Percentiles rank a stretch among this genome's conserved stretches.
Conservation (phyloP, 2,797 vertebrate genomes). For the Fistularia tabacaria region DNA sequence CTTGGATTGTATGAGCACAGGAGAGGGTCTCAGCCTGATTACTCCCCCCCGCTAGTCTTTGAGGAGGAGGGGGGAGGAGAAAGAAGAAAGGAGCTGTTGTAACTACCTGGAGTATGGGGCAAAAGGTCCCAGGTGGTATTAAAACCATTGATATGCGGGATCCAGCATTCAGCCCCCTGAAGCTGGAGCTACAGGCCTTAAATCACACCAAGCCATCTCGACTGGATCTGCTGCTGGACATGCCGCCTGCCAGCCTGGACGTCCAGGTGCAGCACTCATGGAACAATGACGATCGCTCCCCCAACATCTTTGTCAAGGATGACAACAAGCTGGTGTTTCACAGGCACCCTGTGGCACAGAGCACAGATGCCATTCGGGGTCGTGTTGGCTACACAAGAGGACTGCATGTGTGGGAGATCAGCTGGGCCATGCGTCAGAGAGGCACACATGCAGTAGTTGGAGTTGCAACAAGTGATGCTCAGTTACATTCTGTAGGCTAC, state of each 20-base stretch:
- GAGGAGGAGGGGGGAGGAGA: slow-evolving; percentile 44
- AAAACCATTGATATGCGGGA: slow-evolving; percentile 98
- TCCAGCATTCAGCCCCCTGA: slow-evolving; percentile 87
- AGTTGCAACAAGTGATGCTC: slow-evolving; percentile 88
- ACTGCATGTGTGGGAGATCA: slow-evolving; percentile 98
- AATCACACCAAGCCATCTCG: slow-evolving; percentile 91
- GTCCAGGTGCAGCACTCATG: slow-evolving; percentile 90
- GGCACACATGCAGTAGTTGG: slow-evolving; percentile 95
- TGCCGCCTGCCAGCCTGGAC: slow-evolving; percentile 82
- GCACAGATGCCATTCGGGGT: slow-evolving; percentile 93
- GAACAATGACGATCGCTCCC: slow-evolving; percentile 95
- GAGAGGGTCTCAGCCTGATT: slow-evolving; percentile 45
- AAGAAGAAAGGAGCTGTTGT: slow-evolving; percentile 31
- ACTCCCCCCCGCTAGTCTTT: slow-evolving; percentile 64
- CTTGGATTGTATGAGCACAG: slow-evolving; percentile 46
- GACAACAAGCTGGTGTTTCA: slow-evolving; percentile 96
- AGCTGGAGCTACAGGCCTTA: slow-evolving; percentile 90
- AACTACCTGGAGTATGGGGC: slow-evolving; percentile 84
- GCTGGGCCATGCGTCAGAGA: slow-evolving; percentile 94
- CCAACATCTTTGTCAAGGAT: slow-evolving; percentile 97
- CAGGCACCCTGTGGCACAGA: slow-evolving; percentile 97
- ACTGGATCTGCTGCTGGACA: slow-evolving; percentile 93
- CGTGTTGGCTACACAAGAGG: slow-evolving; percentile 94
- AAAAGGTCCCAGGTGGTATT: slow-evolving; percentile 97
- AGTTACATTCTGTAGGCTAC: slow-evolving; percentile 94